phyloP scores from a whole-genome alignment of 1,140 invertebrate genomes.

The Drosophila repleta region DNA sequence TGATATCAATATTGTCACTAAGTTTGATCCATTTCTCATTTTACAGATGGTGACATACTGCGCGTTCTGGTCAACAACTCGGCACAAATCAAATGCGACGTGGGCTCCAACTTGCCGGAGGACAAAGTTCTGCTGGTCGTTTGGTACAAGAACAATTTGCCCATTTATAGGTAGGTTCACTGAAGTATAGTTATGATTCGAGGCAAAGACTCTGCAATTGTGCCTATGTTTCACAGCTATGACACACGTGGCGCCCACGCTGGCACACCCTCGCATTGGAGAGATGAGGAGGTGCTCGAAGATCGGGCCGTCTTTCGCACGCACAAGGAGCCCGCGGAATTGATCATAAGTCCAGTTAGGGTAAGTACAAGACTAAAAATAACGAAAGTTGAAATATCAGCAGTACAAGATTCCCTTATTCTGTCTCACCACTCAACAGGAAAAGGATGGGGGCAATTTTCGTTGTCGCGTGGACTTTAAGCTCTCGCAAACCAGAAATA shows the following conservation, averaged over 20 bases:
- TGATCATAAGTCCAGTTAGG: conserved; percentile 83
- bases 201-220: conserved; percentile 16
- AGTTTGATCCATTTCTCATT: neutral
- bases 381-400: conserved; percentile 47
- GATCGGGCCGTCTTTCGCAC: conserved; percentile 85
- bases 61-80: conserved; percentile 85
- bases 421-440: conserved; percentile 66
- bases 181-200: conserved; percentile 7
- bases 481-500: conserved; percentile 91
- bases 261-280: conserved; percentile 85
- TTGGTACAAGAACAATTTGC: conserved; percentile 87
- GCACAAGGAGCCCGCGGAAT: conserved; percentile 85
- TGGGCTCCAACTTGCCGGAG: conserved; percentile 84
- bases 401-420: conserved; percentile 69
- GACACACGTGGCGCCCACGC: conserved; percentile 84
- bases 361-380: conserved; percentile 43
- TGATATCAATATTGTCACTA: no score
- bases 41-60: conserved; percentile 81
- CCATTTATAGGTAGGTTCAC: conserved; percentile 85
- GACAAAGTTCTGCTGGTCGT: conserved; percentile 86
- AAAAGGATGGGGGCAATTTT: conserved; percentile 90
- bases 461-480: conserved; percentile 92
- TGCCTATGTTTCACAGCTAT: conserved; percentile 74
- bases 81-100: conserved; percentile 86
- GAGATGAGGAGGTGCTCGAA: conserved; percentile 85